Evolutionary conservation across 2,797 vertebrate genomes (phyloP).

Genomic region (Peromyscus eremicus): DNA sequence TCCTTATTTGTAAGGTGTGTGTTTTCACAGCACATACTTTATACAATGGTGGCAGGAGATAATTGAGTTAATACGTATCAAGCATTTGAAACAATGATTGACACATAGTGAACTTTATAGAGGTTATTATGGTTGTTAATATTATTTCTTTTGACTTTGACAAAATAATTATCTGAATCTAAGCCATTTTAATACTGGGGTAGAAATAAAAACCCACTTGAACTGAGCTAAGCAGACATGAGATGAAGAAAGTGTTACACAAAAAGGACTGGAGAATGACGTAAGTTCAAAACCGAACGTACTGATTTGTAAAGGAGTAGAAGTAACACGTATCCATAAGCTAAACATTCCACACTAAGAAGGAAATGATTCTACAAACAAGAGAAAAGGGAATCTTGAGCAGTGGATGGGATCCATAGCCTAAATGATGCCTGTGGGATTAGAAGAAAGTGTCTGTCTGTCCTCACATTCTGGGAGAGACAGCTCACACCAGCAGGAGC

Average conservation of each 20-base stretch:
- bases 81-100: neutral
- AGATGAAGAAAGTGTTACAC: neutral
- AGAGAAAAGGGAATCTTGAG: neutral
- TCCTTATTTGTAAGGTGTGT: neutral
- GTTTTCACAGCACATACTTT: neutral
- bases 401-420: neutral
- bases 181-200: neutral
- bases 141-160: neutral
- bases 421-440: neutral
- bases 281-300: neutral
- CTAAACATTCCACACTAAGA: neutral
- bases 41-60: neutral
- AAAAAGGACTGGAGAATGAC: neutral
- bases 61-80: neutral
- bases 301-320: neutral
- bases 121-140: neutral
- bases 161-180: neutral
- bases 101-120: neutral
- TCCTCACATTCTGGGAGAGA: neutral
- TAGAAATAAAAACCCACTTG: neutral
- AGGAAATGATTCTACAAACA: neutral
- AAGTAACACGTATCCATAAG: neutral
- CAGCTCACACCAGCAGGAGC: neutral
- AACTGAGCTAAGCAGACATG: neutral
- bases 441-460: neutral